Evolutionary conservation across 2,797 vertebrate species (phyloP).

Genomic region (Chelon auratus): DNA sequence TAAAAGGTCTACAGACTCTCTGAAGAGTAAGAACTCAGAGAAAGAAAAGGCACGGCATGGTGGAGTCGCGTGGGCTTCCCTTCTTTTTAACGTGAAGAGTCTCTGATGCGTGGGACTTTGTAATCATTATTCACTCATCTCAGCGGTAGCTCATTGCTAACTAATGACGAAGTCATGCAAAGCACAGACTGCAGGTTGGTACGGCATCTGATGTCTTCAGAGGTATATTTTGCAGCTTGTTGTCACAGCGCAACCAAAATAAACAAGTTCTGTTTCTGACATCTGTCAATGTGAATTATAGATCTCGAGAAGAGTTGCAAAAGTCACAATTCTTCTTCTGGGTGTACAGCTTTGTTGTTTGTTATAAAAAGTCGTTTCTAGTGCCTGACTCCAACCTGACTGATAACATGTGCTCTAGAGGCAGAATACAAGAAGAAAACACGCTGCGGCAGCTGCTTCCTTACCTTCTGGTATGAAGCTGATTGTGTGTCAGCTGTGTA

Average conservation of each 20-base stretch:
- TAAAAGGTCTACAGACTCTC: conserved; percentile 31
- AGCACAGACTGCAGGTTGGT: conserved; percentile 29
- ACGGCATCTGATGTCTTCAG: conserved; percentile 50
- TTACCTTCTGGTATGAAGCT: conserved; percentile 60
- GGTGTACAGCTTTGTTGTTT: conserved; percentile 66
- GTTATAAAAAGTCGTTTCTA: conserved; percentile 64
- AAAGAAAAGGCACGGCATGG: not conserved
- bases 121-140: conserved; percentile 58
- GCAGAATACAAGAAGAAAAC: conserved; percentile 46
- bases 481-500: conserved; percentile 28
- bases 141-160: conserved; percentile 10
- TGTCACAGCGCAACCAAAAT: conserved; percentile 60
- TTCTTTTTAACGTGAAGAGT: conserved; percentile 26
- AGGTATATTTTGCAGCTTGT: conserved; percentile 56
- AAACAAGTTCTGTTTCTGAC: conserved; percentile 71
- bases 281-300: conserved; percentile 80
- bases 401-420: conserved; percentile 59
- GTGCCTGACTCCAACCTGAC: conserved; percentile 59
- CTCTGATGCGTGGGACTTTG: conserved; percentile 31
- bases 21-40: conserved; percentile 18
- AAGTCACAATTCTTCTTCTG: conserved; percentile 64
- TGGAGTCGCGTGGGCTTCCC: conserved; percentile 1
- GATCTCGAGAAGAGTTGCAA: conserved; percentile 56
- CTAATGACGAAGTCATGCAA: conserved; percentile 56
- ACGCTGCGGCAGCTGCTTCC: conserved; percentile 65